Conservation (phyloP, 2,113 vertebrate genomes). For the Brevimyrus niger region DNA sequence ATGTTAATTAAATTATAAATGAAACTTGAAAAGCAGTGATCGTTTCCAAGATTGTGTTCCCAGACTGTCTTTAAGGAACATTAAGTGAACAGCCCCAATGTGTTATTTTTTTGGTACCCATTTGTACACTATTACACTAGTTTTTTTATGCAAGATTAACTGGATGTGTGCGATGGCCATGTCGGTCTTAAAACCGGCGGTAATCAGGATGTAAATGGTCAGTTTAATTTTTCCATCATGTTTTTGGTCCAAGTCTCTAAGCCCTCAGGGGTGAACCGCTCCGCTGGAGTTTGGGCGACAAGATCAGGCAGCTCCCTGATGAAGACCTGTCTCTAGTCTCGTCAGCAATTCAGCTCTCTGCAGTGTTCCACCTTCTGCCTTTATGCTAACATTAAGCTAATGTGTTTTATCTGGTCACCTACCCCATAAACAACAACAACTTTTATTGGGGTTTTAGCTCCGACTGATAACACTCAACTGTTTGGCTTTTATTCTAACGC, state of each 20-base stretch:
- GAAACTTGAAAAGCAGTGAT: slow-evolving; percentile 6
- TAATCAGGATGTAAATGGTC: slow-evolving; percentile 34
- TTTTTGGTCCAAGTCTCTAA: slow-evolving; percentile 30
- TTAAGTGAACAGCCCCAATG: slow-evolving; percentile 1
- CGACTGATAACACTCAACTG: neutral
- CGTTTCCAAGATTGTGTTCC: neutral
- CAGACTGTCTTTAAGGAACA: neutral
- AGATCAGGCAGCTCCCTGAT: neutral
- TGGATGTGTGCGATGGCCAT: slow-evolving; percentile 8
- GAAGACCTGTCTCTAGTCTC: neutral
- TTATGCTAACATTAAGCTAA: neutral
- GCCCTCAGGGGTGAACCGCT: neutral
- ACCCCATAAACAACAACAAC: neutral
- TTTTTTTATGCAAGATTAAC: slow-evolving; percentile 33
- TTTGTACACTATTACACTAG: neutral
- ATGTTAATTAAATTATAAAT: slow-evolving; percentile 49
- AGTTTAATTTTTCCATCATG: slow-evolving; percentile 24
- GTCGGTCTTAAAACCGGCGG: slow-evolving; percentile 24
- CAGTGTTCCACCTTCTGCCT: neutral
- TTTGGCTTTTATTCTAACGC: neutral
- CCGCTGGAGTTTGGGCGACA: neutral
- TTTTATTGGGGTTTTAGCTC: neutral
- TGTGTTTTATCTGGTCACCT: neutral
- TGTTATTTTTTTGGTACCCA: slow-evolving; percentile 9
- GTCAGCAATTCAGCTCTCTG: neutral